Evolutionary conservation across 2,888 invertebrate genomes (phyloP).

Genomic region (Oligia fasciuncula): DNA sequence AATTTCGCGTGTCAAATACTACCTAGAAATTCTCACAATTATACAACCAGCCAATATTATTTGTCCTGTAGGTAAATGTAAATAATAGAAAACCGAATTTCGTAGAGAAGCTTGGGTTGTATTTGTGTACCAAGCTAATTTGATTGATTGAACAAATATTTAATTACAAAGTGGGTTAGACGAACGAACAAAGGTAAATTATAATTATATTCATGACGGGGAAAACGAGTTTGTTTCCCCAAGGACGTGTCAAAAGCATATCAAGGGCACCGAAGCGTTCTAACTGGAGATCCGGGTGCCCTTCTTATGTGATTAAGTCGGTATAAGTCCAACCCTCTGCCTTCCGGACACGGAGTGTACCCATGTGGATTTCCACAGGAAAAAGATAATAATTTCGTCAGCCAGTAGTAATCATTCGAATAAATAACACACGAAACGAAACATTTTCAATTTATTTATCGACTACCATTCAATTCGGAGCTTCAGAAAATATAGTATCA

Average conservation of each 20-base stretch:
- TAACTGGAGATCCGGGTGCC: constrained; percentile 27
- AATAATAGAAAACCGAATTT: constrained; percentile 2
- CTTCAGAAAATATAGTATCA: not conserved
- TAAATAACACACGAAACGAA: not conserved
- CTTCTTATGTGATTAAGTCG: constrained; percentile 37
- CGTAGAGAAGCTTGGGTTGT: not conserved
- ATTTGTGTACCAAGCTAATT: constrained; percentile 17
- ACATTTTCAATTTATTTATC: constrained; percentile 15
- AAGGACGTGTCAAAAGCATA: constrained; percentile 43
- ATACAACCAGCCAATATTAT: constrained; percentile 4
- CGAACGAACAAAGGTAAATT: constrained; percentile 37
- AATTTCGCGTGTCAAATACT: constrained; percentile 8
- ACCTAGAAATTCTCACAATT: constrained; percentile 9
- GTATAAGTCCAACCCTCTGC: constrained; percentile 14
- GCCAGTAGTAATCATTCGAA: not conserved
- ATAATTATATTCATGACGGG: constrained; percentile 37
- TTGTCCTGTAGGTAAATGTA: not conserved
- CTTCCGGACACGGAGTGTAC: constrained; percentile 14
- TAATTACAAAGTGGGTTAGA: constrained; percentile 19
- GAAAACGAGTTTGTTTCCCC: constrained; percentile 27
- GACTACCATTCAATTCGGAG: constrained; percentile 5
- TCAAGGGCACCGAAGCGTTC: constrained; percentile 29
- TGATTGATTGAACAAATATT: constrained; percentile 41
- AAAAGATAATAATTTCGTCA: constrained; percentile 20
- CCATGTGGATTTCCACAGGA: constrained; percentile 20